Evolutionary conservation across 2,797 vertebrate species (phyloP).

Genomic region (Neosilurus hyrtlii): DNA sequence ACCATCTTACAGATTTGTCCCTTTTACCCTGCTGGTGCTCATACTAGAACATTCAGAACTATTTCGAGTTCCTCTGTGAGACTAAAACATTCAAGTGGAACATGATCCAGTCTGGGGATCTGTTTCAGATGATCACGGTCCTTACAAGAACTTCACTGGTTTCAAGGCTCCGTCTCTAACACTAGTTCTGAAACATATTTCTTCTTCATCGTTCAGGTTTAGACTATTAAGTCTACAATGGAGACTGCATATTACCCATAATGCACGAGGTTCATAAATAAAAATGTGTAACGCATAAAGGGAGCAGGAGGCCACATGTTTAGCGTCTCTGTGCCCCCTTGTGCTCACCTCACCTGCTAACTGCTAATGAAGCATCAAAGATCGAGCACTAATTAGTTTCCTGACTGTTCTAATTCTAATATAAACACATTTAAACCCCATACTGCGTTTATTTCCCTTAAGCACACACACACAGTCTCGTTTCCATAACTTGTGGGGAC

Average conservation of each 20-base stretch:
- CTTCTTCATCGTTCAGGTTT: not conserved
- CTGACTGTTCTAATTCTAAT: not conserved
- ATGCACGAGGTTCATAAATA: not conserved
- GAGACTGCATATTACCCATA: not conserved
- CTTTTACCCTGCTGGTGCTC: not conserved
- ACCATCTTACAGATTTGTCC: not conserved
- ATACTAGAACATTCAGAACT: slow-evolving; percentile 1
- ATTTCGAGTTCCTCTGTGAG: not conserved
- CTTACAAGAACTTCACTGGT: not conserved
- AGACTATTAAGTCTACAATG: not conserved
- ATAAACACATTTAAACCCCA: not conserved
- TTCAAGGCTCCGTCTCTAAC: not conserved
- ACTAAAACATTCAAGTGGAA: too few species aligned
- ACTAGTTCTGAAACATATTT: not conserved
- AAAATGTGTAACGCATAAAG: not conserved
- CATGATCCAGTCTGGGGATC: not conserved
- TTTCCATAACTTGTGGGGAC: too few species aligned
- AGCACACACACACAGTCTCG: not conserved
- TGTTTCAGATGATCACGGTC: not conserved
- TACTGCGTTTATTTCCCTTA: not conserved
- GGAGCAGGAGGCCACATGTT: not conserved
- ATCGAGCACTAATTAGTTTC: not conserved
- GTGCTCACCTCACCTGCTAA: slow-evolving; percentile 1
- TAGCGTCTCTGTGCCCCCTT: not conserved
- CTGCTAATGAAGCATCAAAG: slow-evolving; percentile 1